Evolutionary conservation across 2,797 vertebrate genomes (phyloP).

Genomic region (Cossypha dichroa): DNA sequence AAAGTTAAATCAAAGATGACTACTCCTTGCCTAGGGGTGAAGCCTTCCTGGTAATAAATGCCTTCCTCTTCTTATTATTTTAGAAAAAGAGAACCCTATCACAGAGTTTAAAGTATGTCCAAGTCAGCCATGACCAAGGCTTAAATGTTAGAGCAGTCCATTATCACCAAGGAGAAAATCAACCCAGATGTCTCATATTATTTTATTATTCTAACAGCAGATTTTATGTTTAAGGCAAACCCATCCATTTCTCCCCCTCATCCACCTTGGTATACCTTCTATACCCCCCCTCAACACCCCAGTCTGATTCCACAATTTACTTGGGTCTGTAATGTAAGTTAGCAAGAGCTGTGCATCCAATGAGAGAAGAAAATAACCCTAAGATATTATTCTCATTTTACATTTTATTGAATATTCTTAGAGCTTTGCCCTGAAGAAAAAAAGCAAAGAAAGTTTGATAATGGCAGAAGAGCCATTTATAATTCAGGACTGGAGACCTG

Average conservation of each 20-base stretch:
- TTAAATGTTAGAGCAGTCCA: constrained; percentile 4
- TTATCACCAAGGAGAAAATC: constrained; percentile 30
- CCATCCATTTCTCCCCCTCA: neutral
- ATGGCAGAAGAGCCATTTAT: neutral
- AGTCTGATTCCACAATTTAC: neutral
- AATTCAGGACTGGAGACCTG: neutral
- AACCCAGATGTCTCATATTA: constrained; percentile 37
- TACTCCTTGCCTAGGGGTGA: constrained; percentile 73
- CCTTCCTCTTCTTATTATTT: constrained; percentile 79
- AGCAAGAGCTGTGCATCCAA: neutral
- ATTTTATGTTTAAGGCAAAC: neutral
- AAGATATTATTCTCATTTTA: neutral
- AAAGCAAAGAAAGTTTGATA: neutral
- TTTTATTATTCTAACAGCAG: neutral
- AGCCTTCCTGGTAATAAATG: constrained; percentile 76
- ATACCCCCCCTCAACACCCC: neutral
- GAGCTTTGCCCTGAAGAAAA: neutral
- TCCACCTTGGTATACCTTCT: neutral
- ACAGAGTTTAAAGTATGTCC: constrained; percentile 48
- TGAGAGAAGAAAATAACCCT: neutral
- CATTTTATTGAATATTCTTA: neutral
- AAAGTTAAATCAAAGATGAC: constrained; percentile 78
- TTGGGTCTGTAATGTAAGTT: neutral
- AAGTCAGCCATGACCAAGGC: constrained; percentile 71
- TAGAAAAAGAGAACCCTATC: constrained; percentile 68